A percentile compares a stretch with the other conserved stretches of the same genome.
These are phyloP conservation scores for roundworm (Caenorhabditis elegans) DNA, from an alignment of 1,140 invertebrate genomes.

Conservation along the genomic window DNA sequence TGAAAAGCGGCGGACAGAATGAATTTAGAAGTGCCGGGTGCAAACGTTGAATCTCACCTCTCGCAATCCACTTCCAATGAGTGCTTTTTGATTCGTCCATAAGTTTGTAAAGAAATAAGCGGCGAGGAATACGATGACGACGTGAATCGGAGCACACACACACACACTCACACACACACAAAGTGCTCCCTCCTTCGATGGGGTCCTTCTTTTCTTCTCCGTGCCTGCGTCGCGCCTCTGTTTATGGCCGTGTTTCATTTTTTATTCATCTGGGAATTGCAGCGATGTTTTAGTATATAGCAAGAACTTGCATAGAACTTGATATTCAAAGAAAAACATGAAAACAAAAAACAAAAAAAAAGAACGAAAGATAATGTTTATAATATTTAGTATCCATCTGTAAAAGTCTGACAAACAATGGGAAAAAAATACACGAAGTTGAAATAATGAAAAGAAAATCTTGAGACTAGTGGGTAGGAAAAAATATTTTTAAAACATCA, in stretches of 20 bases:
- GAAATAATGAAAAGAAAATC: no score
- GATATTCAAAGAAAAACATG: neutral
- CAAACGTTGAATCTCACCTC: constrained; percentile 10
- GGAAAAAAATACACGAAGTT: no score
- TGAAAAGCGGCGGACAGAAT: no score
- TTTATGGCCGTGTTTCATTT: constrained; percentile 26
- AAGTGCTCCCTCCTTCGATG: neutral
- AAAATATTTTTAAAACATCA: no score
- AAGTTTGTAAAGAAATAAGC: neutral
- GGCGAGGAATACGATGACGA: neutral
- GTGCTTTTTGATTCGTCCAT: constrained; percentile 31
- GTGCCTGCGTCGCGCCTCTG: constrained; percentile 1
- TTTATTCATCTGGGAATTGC: constrained; percentile 30
- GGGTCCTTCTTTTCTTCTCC: neutral
- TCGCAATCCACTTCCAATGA: constrained; percentile 23
- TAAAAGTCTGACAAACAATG: no score
- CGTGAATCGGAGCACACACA: constrained; percentile 1
- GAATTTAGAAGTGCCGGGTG: neutral
- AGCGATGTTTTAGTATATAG: neutral
- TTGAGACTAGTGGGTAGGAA: no score
- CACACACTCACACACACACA: no score
- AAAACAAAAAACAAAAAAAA: no score
- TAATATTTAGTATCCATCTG: no score
- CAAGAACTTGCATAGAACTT: neutral
- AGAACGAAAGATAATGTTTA: no score